Evolutionary conservation across 2,888 invertebrate genomes (phyloP).

Genomic region (Eupithecia tripunctaria): DNA sequence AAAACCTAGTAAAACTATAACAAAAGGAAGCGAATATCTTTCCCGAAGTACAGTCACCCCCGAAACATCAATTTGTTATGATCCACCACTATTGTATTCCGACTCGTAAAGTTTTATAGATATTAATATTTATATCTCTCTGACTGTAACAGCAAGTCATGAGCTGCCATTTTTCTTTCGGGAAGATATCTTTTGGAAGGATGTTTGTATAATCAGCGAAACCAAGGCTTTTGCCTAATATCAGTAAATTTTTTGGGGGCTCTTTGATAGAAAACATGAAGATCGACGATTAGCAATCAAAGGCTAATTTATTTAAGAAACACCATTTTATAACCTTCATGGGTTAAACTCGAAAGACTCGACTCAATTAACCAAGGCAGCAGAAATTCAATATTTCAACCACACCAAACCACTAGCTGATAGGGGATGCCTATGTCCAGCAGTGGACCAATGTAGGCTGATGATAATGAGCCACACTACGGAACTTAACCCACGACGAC

Average conservation of each 20-base stretch:
- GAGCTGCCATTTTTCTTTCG: not conserved
- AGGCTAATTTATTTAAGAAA: too few relatives aligned
- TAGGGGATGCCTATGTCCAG: too few relatives aligned
- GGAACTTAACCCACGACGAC: too few relatives aligned
- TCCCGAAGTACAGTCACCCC: conserved; percentile 31
- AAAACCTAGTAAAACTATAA: not conserved
- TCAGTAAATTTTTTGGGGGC: not conserved
- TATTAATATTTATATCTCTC: conserved; percentile 49
- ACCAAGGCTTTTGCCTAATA: not conserved
- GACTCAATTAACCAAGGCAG: too few relatives aligned
- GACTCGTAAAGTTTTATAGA: conserved; percentile 58
- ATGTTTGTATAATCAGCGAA: not conserved
- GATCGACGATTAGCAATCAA: too few relatives aligned
- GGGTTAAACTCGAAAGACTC: too few relatives aligned
- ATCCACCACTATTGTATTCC: conserved; percentile 38
- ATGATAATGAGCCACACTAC: too few relatives aligned
- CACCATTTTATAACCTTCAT: too few relatives aligned
- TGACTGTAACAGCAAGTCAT: conserved; percentile 31
- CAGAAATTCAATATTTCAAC: too few relatives aligned
- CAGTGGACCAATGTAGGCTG: too few relatives aligned
- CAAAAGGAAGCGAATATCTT: not conserved
- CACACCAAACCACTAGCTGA: too few relatives aligned
- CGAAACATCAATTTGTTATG: conserved; percentile 51
- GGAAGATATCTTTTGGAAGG: not conserved
- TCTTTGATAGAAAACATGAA: not conserved